Conservation (phyloP, 1,140 invertebrate genomes). For the Polyergus mexicanus region DNA sequence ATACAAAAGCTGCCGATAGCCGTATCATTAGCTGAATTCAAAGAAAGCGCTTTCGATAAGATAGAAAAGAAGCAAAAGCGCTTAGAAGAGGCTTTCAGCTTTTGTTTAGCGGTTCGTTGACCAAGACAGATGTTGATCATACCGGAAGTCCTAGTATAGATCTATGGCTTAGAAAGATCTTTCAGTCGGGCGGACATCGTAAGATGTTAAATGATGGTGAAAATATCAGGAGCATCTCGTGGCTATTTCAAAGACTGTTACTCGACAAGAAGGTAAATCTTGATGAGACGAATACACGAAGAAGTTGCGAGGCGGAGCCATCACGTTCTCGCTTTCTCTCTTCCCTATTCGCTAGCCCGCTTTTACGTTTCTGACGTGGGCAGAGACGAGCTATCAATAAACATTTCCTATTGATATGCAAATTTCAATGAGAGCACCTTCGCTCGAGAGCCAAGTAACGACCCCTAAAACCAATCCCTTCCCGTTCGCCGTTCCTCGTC, state of each 20-base stretch:
- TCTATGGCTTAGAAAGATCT: conserved; percentile 37
- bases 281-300: not conserved
- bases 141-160: conserved; percentile 15
- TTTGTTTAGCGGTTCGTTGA: conserved; percentile 53
- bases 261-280: conserved; percentile 49
- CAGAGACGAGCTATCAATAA: conserved; percentile 72
- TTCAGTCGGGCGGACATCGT: conserved; percentile 32
- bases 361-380: conserved; percentile 37
- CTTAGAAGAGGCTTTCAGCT: conserved; percentile 15
- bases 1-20: conserved; percentile 9
- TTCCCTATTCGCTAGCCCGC: not conserved
- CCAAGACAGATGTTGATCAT: conserved; percentile 36
- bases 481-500: conserved; percentile 3
- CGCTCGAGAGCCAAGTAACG: conserved; percentile 65
- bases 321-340: no score
- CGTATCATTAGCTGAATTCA: conserved; percentile 35
- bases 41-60: conserved; percentile 36
- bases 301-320: not conserved
- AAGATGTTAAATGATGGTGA: conserved; percentile 64
- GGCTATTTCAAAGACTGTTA: conserved; percentile 49
- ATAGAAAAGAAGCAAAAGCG: conserved; percentile 7
- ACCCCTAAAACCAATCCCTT: conserved; percentile 63
- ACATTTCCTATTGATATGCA: conserved; percentile 74
- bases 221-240: conserved; percentile 56
- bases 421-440: conserved; percentile 66